A percentile compares a stretch with the other conserved stretches of the same genome.
Evolutionary conservation across 2,888 invertebrate species (phyloP).

Genomic region (Altica lythri): DNA sequence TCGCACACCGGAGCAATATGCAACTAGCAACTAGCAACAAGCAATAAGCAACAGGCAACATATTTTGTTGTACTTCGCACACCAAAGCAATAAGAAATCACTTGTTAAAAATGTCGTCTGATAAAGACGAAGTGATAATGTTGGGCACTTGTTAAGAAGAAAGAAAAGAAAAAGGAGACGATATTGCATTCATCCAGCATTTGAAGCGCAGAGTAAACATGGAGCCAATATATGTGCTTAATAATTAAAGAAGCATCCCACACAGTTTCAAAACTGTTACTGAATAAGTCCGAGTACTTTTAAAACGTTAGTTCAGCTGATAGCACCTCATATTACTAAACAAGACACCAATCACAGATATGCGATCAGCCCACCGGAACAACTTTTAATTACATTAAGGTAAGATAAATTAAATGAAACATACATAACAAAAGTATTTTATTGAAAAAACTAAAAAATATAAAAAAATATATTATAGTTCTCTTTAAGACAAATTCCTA

Average conservation of each 20-base stretch:
- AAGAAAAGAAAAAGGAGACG: constrained; percentile 28
- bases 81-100: too few species aligned
- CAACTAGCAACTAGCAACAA: too few species aligned
- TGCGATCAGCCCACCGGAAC: constrained; percentile 12
- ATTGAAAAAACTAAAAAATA: constrained; percentile 12
- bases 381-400: constrained; percentile 7
- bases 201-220: constrained; percentile 22
- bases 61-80: too few species aligned
- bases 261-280: constrained; percentile 21
- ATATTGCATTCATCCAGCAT: constrained; percentile 24
- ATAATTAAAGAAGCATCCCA: constrained; percentile 24
- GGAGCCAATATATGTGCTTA: constrained; percentile 23
- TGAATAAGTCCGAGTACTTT: constrained; percentile 20
- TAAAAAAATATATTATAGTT: constrained; percentile 12
- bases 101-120: too few species aligned
- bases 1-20: too few species aligned
- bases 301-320: constrained; percentile 16
- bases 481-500: constrained; percentile 4
- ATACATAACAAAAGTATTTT: constrained; percentile 11
- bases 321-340: constrained; percentile 16
- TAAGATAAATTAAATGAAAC: constrained; percentile 5
- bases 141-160: too few species aligned
- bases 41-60: too few species aligned
- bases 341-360: constrained; percentile 14
- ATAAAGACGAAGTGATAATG: too few species aligned